These are phyloP conservation scores for Aproaerema taeniolella DNA, from an alignment of 2,888 invertebrate genomes.

Conservation along the genomic window DNA sequence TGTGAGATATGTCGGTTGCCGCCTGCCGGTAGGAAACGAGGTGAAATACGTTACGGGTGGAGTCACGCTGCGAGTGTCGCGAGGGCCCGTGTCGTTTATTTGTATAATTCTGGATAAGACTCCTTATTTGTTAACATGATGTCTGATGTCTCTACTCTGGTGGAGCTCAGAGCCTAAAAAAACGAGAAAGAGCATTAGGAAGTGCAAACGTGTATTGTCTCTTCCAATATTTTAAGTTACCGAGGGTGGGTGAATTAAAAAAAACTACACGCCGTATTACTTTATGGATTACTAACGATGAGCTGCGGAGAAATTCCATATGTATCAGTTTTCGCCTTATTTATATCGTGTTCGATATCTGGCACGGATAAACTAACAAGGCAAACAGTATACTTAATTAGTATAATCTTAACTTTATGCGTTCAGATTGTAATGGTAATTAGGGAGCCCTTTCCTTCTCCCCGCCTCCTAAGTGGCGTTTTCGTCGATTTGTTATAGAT, in stretches of 20 bases:
- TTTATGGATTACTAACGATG: no score
- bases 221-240: no score
- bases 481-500: conserved; percentile 66
- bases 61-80: conserved; percentile 61
- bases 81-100: conserved; percentile 42
- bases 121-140: conserved; percentile 29
- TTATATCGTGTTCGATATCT: conserved; percentile 39
- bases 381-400: conserved; percentile 60
- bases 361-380: conserved; percentile 41
- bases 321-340: conserved; percentile 43
- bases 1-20: conserved; percentile 42
- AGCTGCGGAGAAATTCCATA: no score
- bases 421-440: conserved; percentile 70
- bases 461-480: conserved; percentile 57
- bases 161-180: no score
- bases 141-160: no score
- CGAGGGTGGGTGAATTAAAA: no score
- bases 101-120: conserved; percentile 34
- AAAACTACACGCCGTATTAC: no score
- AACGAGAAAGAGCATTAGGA: no score
- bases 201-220: no score
- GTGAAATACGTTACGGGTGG: conserved; percentile 53
- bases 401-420: conserved; percentile 70
- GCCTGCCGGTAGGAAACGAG: conserved; percentile 50
- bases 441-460: conserved; percentile 33